Percentiles rank a stretch among this genome's conserved stretches.
These are phyloP conservation scores for Pseudomugil gertrudae DNA, from an alignment of 2,797 vertebrate genomes.

Conservation along the genomic window DNA sequence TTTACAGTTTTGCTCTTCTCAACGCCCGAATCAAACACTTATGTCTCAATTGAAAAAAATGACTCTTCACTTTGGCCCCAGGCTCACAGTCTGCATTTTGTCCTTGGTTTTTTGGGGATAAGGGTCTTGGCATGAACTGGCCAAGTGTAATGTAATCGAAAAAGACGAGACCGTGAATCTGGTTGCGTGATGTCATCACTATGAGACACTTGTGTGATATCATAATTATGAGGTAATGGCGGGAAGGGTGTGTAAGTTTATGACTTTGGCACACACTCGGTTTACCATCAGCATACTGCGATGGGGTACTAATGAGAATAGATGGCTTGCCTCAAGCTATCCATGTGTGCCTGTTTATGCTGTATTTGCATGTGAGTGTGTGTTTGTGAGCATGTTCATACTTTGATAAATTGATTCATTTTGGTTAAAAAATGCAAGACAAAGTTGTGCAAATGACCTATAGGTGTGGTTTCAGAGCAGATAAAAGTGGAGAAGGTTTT, in stretches of 20 bases:
- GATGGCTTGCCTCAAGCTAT: slow-evolving; percentile 67
- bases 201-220: slow-evolving; percentile 79
- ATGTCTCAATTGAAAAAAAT: slow-evolving; percentile 65
- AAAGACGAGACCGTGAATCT: slow-evolving; percentile 67
- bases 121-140: slow-evolving; percentile 55
- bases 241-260: slow-evolving; percentile 74
- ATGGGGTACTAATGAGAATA: slow-evolving; percentile 78
- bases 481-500: slow-evolving; percentile 27
- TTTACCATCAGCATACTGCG: slow-evolving; percentile 70
- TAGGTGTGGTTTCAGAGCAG: slow-evolving; percentile 35
- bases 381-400: slow-evolving; percentile 8
- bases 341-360: slow-evolving; percentile 32
- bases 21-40: slow-evolving; percentile 43
- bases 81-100: slow-evolving; percentile 50
- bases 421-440: slow-evolving; percentile 47
- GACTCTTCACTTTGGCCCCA: slow-evolving; percentile 51
- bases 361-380: slow-evolving; percentile 6
- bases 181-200: slow-evolving; percentile 79
- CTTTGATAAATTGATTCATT: slow-evolving; percentile 60
- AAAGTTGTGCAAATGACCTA: slow-evolving; percentile 44
- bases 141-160: slow-evolving; percentile 66
- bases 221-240: slow-evolving; percentile 82
- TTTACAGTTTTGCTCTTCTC: slow-evolving; percentile 23
- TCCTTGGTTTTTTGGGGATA: slow-evolving; percentile 70
- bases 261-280: slow-evolving; percentile 78